Conservation (phyloP, 2,797 vertebrate species). For the Cuculus canorus region DNA sequence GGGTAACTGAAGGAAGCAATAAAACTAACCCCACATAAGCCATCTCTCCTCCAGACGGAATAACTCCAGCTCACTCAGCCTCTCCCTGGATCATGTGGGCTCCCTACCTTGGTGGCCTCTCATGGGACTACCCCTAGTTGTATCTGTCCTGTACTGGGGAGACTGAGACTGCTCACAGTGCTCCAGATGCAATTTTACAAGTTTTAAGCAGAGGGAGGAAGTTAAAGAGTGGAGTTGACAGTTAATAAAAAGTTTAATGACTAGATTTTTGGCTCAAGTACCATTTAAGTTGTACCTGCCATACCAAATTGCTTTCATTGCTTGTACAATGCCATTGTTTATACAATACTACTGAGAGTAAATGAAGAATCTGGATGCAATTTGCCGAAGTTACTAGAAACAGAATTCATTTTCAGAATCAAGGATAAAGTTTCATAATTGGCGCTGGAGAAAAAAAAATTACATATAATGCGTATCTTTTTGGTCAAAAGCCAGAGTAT, state of each 20-base stretch:
- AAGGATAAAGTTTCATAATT: background rate
- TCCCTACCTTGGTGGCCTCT: background rate
- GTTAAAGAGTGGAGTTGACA: background rate
- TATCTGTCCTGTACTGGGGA: background rate
- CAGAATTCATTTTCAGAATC: background rate
- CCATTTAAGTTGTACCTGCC: background rate
- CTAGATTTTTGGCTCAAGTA: background rate
- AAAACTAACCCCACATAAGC: background rate
- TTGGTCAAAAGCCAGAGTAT: background rate
- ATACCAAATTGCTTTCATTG: background rate
- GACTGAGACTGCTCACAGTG: background rate
- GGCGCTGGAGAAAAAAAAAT: fast-evolving
- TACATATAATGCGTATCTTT: background rate
- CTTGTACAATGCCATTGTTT: background rate
- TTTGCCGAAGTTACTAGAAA: background rate
- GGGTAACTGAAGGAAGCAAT: background rate
- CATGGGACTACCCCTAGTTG: background rate
- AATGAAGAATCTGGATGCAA: background rate
- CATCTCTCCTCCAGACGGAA: background rate
- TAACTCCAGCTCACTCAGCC: background rate
- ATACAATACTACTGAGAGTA: background rate
- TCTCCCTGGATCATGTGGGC: fast-evolving
- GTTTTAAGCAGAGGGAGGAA: background rate
- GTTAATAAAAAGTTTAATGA: background rate
- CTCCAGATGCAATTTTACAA: background rate